Conservation (phyloP, 2,888 invertebrate species). For the Microchrysa polita region DNA sequence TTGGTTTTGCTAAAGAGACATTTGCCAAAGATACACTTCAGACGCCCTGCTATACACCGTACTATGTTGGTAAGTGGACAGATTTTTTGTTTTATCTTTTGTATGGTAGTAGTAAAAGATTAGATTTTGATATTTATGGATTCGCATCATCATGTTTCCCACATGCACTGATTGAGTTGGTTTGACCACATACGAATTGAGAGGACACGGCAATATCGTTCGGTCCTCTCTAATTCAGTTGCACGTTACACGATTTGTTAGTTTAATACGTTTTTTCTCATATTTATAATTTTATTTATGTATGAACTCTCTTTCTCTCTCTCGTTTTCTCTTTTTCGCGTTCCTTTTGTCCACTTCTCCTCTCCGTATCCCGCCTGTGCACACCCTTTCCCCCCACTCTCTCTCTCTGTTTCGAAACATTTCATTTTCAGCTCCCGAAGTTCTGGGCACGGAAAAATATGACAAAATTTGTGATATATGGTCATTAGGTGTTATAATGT, state of each 20-base stretch:
- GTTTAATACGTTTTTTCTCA: neutral
- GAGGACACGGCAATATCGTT: too few relatives aligned
- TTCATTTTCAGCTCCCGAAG: slow-evolving; percentile 68
- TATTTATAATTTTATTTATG: too few relatives aligned
- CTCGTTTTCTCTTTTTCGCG: neutral
- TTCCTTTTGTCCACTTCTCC: neutral
- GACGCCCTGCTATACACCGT: slow-evolving; percentile 99
- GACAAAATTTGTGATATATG: slow-evolving; percentile 99
- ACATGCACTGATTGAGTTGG: too few relatives aligned
- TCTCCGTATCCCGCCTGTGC: neutral
- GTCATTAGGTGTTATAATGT: slow-evolving; percentile 99
- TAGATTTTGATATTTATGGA: too few relatives aligned
- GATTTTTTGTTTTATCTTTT: slow-evolving; percentile 49
- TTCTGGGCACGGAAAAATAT: slow-evolving; percentile 95
- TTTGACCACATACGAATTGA: too few relatives aligned
- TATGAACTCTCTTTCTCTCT: neutral
- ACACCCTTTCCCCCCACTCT: too few relatives aligned
- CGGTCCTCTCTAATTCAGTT: too few relatives aligned
- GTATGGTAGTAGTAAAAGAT: neutral
- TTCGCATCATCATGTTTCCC: too few relatives aligned
- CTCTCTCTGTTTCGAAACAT: neutral
- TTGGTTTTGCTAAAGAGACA: slow-evolving; percentile 98
- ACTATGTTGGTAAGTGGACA: slow-evolving; percentile 93
- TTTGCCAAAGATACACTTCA: slow-evolving; percentile 85
- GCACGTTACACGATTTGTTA: too few relatives aligned